Base-by-base conservation (phyloP, 1,140 invertebrate genomes). In the Drosophila malerkotliana region DNA sequence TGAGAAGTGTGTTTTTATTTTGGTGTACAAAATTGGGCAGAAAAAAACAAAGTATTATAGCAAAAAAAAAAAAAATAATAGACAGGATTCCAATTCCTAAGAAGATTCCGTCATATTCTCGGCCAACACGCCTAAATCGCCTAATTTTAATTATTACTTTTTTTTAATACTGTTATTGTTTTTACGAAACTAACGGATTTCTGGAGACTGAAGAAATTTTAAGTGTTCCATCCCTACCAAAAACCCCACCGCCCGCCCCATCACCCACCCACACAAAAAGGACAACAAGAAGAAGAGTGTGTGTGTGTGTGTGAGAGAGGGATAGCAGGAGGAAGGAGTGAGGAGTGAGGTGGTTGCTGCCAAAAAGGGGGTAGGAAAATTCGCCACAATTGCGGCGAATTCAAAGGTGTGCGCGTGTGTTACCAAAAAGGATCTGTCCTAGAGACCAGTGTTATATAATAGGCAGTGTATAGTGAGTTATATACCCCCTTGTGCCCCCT, bases 401-500 rank as follows among this genome's bases (percentile, higher is more conserved):
- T 44, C 7, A 14, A n/a, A 15, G 14, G 71, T 54, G 32, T 57
- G 28, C 61, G 15, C 12, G 44, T 57, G 60, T 58, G 39, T 66
- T 62, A 67, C 78, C 10, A 37, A 72, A 72, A 87, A 78, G 83
- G 75, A 87, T 82, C 41, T 71, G 47, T 41, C 15, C 18, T 18
- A 14, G 48, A 60, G 48, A 47, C 55, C 66, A 52, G 34, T 37
- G 52, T 84, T 84, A 84, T 84, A 84, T 84, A 84, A 84, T 60
- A 66, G 54, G 32, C 26, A 6, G 26, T 28, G 26, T 28, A 1
- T 6, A 28, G 26, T 28, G 6, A 28, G 21, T 21, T 5, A 7
- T 6, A 18, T n/a, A 18, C 18, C 26, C 26, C 26, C 26, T 1
- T 3, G 18, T 18, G n/a, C 3, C 41, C n/a, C 5, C 41, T 18